Conservation (phyloP, 2,113 vertebrate species). For the Paramisgurnus dabryanus region DNA sequence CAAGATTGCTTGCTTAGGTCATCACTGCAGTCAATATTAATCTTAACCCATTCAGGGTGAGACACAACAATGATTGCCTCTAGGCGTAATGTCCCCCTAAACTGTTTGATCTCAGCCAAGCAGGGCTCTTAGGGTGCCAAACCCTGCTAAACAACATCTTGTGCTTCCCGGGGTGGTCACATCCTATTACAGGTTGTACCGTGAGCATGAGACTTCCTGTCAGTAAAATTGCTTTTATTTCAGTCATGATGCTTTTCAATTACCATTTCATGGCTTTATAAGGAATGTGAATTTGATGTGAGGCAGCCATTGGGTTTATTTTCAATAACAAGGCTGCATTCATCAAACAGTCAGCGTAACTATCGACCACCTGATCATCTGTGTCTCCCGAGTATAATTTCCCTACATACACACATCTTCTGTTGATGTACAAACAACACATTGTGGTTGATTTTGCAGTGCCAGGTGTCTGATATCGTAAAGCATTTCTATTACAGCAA, state of each 20-base stretch:
- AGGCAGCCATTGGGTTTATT: constrained; percentile 20
- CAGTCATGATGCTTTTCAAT: constrained; percentile 51
- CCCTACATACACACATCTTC: neutral
- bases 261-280: constrained; percentile 27
- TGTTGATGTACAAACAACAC: constrained; percentile 11
- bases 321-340: constrained; percentile 26
- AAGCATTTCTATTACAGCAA: constrained; percentile 42
- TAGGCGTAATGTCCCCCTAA: constrained; percentile 73
- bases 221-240: constrained; percentile 63
- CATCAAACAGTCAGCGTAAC: constrained; percentile 9
- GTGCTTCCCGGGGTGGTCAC: constrained; percentile 62
- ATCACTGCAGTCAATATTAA: constrained; percentile 68
- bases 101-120: constrained; percentile 60
- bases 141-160: constrained; percentile 59
- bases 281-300: constrained; percentile 41
- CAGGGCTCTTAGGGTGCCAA: constrained; percentile 66
- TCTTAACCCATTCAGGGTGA: constrained; percentile 59
- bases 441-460: constrained; percentile 20
- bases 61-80: constrained; percentile 64
- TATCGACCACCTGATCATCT: constrained; percentile 8
- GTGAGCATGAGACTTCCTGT: constrained; percentile 55
- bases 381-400: constrained; percentile 18
- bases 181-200: constrained; percentile 66
- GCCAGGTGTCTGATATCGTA: constrained; percentile 29
- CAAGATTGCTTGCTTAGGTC: constrained; percentile 58